These are phyloP conservation scores for Dynastes grantii DNA, from an alignment of 2,888 invertebrate species.

Conservation along the genomic window DNA sequence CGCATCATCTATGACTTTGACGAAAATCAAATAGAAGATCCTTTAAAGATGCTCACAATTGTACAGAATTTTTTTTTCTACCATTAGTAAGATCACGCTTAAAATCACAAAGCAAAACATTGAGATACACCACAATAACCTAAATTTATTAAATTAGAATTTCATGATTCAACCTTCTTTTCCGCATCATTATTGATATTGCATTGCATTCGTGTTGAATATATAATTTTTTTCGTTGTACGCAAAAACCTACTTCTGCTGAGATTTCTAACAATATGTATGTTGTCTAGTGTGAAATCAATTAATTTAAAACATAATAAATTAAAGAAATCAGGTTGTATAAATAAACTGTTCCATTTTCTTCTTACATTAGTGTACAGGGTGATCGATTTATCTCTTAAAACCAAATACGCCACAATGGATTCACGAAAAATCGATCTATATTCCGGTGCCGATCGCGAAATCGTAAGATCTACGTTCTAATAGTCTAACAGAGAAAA, in stretches of 20 bases:
- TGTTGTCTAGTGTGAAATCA: neutral
- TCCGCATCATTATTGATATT: neutral
- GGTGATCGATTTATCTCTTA: no score
- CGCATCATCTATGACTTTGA: neutral
- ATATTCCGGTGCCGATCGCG: no score
- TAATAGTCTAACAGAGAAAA: no score
- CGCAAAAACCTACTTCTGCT: slow-evolving; percentile 14
- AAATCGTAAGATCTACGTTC: no score
- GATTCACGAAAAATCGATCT: no score
- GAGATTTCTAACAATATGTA: neutral
- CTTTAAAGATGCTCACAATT: no score
- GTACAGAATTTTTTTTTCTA: no score
- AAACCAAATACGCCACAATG: no score
- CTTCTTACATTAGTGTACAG: no score
- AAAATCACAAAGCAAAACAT: no score
- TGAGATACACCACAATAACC: neutral
- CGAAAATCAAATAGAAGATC: neutral
- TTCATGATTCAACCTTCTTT: slow-evolving; percentile 37
- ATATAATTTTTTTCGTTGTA: neutral
- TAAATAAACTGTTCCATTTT: neutral
- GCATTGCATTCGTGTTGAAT: neutral
- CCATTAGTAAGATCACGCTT: no score
- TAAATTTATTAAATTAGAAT: slow-evolving; percentile 26
- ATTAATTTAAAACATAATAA: slow-evolving; percentile 3
- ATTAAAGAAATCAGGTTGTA: neutral